Evolutionary conservation across 1,140 invertebrate genomes (phyloP).

Genomic region (Drosophila seguyi): DNA sequence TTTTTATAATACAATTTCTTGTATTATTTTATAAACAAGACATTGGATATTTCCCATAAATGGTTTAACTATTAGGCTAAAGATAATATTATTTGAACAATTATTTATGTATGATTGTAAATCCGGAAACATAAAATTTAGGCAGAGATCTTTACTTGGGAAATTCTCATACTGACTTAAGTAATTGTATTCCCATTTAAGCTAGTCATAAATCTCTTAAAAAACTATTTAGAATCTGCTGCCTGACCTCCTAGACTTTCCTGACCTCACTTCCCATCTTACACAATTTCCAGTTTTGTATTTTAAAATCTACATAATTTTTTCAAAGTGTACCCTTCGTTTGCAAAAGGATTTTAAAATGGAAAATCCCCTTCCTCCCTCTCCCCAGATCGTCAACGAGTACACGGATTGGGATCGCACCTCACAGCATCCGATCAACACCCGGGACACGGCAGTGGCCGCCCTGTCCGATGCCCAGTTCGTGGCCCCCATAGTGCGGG

Average conservation of each 20-base stretch:
- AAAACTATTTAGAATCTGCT: no score
- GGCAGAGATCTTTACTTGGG: not conserved
- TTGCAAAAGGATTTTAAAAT: constrained; percentile 14
- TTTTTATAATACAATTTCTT: not conserved
- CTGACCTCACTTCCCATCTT: no score
- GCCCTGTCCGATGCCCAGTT: constrained; percentile 97
- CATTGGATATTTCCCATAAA: not conserved
- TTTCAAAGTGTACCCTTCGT: not conserved
- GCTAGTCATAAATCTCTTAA: not conserved
- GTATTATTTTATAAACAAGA: not conserved
- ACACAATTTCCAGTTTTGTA: not conserved
- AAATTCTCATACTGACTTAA: not conserved
- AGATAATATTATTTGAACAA: not conserved
- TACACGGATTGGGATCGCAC: constrained; percentile 99
- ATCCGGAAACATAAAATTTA: not conserved
- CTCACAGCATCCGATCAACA: constrained; percentile 95
- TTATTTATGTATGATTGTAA: not conserved
- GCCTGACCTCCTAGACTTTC: not conserved
- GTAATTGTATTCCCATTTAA: not conserved
- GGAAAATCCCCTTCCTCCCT: constrained; percentile 4
- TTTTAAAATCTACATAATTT: not conserved
- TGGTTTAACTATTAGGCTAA: not conserved
- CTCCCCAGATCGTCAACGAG: constrained; percentile 92
- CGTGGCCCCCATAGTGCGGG: constrained; percentile 93
- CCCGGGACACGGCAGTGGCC: constrained; percentile 95